Evolutionary conservation across 2,113 vertebrate genomes (phyloP).

Genomic region (Lepidothrix coronata): DNA sequence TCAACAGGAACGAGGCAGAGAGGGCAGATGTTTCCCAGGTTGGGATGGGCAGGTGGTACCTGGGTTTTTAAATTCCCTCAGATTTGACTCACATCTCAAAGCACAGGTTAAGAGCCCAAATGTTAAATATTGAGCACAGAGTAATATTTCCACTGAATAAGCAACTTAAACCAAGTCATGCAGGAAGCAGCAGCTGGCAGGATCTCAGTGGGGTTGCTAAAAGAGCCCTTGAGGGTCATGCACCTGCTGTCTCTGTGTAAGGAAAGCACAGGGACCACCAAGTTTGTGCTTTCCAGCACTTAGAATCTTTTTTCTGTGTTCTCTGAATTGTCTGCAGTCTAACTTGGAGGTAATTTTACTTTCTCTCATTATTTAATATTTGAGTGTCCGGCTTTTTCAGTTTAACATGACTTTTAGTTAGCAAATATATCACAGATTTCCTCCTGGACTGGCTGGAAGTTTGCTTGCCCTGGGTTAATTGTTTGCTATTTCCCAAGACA

Average conservation of each 20-base stretch:
- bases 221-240: neutral
- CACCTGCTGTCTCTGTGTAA: neutral
- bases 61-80: neutral
- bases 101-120: neutral
- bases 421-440: neutral
- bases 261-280: neutral
- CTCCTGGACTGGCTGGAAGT: neutral
- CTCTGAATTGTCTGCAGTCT: neutral
- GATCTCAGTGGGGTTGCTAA: neutral
- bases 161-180: neutral
- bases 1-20: rapidly evolving
- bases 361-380: neutral
- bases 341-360: neutral
- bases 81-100: neutral
- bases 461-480: neutral
- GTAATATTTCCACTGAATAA: neutral
- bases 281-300: neutral
- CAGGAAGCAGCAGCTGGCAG: neutral
- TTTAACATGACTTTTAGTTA: neutral
- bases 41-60: neutral
- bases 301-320: neutral
- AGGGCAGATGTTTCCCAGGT: neutral
- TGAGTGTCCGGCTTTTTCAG: neutral
- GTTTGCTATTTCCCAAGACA: neutral
- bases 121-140: neutral